phyloP scores from a whole-genome alignment of 1,140 invertebrate species.

The Neodiprion fabricii region DNA sequence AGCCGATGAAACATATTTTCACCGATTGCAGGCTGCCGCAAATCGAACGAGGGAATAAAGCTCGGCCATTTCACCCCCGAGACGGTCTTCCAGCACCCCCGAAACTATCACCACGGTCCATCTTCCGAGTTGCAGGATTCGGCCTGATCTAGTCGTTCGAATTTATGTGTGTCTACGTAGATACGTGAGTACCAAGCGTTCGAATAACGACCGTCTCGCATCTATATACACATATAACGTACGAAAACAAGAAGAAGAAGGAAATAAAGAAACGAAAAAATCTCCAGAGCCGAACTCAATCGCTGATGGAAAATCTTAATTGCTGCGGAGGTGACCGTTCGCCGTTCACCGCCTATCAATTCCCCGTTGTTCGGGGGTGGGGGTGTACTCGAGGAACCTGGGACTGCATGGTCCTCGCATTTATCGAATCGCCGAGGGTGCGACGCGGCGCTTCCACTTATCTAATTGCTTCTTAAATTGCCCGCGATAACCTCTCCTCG shows the following conservation, averaged over 20 bases:
- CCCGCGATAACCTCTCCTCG: constrained; percentile 6
- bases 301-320: constrained; percentile 7
- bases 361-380: not conserved
- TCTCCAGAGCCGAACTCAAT: not conserved
- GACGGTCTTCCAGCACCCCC: not conserved
- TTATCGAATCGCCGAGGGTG: not conserved
- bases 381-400: no score
- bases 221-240: no score
- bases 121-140: not conserved
- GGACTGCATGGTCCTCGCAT: not conserved
- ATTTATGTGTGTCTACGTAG: not conserved
- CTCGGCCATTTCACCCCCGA: not conserved
- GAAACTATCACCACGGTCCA: not conserved
- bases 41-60: not conserved
- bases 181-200: not conserved
- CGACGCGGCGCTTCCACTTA: not conserved
- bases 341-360: not conserved
- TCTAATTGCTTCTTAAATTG: constrained; percentile 2
- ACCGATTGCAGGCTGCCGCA: not conserved
- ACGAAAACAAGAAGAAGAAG: not conserved
- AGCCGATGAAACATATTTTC: no score
- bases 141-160: not conserved
- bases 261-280: not conserved
- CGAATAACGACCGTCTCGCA: not conserved
- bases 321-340: not conserved